Base-by-base conservation (phyloP, 1,140 invertebrate species). In the Stegodyphus mimosarum region DNA sequence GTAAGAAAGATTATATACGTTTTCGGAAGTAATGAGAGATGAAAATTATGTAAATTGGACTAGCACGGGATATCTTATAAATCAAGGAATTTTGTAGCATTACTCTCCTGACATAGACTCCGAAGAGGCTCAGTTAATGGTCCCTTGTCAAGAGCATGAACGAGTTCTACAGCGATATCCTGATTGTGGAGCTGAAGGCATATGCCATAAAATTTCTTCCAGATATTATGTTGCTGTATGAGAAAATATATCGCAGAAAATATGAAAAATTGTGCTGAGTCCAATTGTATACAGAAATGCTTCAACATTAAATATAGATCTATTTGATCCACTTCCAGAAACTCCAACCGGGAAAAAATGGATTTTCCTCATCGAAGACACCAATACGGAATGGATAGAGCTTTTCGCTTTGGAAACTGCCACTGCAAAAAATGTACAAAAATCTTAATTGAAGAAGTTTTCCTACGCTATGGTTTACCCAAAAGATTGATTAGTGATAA, bases 201-300 rank as follows among this genome's bases (percentile, higher is more conserved):
- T 70, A 4, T 63, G 4, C 70, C 10, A 86, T 6, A 86, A 72
- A 51, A 86, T 86, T 0, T 1, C 48, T 17, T 64, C 17, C 18
- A 73, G 70, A 49, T 86, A 79, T 48, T 87, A 74, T 50, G 84
- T 69, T 52, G 50, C 73, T 7, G 60, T 10, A 84, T 84, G 73
- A 49, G 13, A 60, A n/a, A 52, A 6, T 69, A 10, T 60, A 60
- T 60, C 5, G 55, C 64, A n/a, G 60, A 74, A 17, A 77, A 87
- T 64, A 64, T 87, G 3, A 71, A 52, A 52, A 60, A 64, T 6
- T 84, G 86, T 78, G 50, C 48, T 49, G 77, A 79, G 17, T 79
- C 64, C 51, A 79, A 70, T 50, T 0, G 66, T 51, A 78, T 70
- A 48, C 75, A 1, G 10, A 79, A 3, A 63, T 11, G 15, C 10